Percentiles rank a stretch among this genome's conserved stretches.
Conservation (phyloP, 2,797 vertebrate genomes). For the Uromys caudimaculatus region DNA sequence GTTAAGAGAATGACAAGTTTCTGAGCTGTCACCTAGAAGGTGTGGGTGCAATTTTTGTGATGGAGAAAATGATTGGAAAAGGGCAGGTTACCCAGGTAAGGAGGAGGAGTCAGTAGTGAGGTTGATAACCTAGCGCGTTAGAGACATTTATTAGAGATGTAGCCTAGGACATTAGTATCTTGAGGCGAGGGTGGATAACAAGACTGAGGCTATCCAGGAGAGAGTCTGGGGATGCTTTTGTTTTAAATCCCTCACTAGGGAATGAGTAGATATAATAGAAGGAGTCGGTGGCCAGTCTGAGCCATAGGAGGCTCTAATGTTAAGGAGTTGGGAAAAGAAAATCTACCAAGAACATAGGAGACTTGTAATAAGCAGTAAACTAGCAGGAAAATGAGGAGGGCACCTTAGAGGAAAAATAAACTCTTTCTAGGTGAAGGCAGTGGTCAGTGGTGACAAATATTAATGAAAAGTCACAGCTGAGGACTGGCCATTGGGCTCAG, state of each 20-base stretch:
- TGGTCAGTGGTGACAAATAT: no score
- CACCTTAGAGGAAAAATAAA: background rate
- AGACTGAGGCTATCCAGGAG: background rate
- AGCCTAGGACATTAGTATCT: background rate
- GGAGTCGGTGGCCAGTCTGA: background rate
- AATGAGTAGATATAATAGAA: accelerated
- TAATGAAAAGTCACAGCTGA: background rate
- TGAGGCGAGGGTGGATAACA: background rate
- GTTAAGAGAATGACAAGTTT: background rate
- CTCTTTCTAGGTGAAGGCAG: background rate
- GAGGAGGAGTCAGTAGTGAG: background rate
- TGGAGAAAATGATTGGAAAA: background rate
- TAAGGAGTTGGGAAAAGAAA: background rate
- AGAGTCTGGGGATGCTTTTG: background rate
- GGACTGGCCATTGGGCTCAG: background rate
- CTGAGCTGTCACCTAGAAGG: background rate
- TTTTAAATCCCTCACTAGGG: background rate
- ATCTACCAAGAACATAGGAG: background rate
- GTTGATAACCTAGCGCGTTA: background rate
- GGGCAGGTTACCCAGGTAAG: background rate
- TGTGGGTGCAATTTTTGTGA: background rate
- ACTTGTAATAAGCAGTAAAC: background rate
- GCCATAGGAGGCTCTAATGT: background rate
- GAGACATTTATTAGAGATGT: background rate
- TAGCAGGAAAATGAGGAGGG: background rate